Evolutionary conservation across 2,113 vertebrate species (phyloP).

Genomic region (Eudyptes chrysolophus): DNA sequence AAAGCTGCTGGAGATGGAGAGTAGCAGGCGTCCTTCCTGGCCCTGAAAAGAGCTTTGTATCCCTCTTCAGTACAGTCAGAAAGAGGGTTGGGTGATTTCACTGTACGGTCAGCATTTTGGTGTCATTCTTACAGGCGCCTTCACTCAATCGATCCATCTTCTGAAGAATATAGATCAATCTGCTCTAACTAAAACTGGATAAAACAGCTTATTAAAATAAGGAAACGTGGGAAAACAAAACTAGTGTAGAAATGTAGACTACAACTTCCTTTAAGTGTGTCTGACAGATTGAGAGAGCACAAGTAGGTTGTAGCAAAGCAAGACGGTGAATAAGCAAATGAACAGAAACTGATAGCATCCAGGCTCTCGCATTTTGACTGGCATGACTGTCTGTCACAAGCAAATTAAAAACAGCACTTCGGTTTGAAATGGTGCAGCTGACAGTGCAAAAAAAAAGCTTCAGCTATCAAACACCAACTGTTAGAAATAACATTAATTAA

Average conservation of each 20-base stretch:
- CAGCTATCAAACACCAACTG: slow-evolving; percentile 7
- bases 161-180: neutral
- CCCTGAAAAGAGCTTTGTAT: neutral
- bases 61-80: neutral
- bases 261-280: neutral
- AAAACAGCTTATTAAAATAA: neutral
- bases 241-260: neutral
- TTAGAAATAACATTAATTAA: slow-evolving; percentile 35
- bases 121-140: neutral
- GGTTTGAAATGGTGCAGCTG: slow-evolving; percentile 25
- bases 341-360: slow-evolving; percentile 10
- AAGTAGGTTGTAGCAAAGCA: slow-evolving; percentile 9
- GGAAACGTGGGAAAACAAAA: neutral
- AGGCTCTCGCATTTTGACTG: neutral
- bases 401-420: slow-evolving; percentile 26
- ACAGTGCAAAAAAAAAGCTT: neutral
- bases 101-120: neutral
- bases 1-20: neutral
- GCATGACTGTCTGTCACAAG: neutral
- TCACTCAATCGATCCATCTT: neutral
- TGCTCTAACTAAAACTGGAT: neutral
- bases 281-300: slow-evolving; percentile 20
- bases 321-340: slow-evolving; percentile 27
- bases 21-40: neutral
- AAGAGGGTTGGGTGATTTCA: neutral